A percentile compares a stretch with the other conserved stretches of the same genome.
phyloP scores from a whole-genome alignment of 2,797 vertebrate genomes.

The Hypotaenidia okinawae region DNA sequence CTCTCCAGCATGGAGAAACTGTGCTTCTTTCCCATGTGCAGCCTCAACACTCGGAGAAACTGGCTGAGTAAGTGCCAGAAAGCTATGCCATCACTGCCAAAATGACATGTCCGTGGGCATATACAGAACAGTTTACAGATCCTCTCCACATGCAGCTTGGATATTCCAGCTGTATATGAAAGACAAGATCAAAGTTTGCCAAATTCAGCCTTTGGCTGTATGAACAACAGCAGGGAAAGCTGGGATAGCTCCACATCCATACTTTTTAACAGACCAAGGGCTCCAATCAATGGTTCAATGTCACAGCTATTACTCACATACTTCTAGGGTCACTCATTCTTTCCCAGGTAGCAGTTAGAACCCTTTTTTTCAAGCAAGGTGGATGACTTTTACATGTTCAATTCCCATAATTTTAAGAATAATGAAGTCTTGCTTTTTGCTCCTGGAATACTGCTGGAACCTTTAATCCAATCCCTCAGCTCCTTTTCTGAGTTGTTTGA shows the following conservation, averaged over 20 bases:
- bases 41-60: neutral
- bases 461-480: neutral
- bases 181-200: neutral
- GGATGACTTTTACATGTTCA: neutral
- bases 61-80: neutral
- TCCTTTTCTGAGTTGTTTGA: neutral
- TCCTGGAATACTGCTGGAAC: neutral
- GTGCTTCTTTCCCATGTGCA: neutral
- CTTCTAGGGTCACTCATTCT: neutral
- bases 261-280: neutral
- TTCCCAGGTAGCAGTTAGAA: neutral
- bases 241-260: neutral
- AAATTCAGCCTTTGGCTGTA: neutral
- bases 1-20: fast-evolving
- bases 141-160: fast-evolving
- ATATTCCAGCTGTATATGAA: neutral
- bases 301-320: neutral
- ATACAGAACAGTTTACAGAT: neutral
- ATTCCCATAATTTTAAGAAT: neutral
- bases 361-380: neutral
- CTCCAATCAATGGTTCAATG: neutral
- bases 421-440: neutral
- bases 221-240: conserved; percentile 6
- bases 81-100: neutral
- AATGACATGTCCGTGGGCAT: neutral